Percentiles rank a stretch among this genome's conserved stretches.
These are phyloP conservation scores for Cochlearius cochlearius DNA, from an alignment of 2,113 vertebrate genomes.

Conservation along the genomic window DNA sequence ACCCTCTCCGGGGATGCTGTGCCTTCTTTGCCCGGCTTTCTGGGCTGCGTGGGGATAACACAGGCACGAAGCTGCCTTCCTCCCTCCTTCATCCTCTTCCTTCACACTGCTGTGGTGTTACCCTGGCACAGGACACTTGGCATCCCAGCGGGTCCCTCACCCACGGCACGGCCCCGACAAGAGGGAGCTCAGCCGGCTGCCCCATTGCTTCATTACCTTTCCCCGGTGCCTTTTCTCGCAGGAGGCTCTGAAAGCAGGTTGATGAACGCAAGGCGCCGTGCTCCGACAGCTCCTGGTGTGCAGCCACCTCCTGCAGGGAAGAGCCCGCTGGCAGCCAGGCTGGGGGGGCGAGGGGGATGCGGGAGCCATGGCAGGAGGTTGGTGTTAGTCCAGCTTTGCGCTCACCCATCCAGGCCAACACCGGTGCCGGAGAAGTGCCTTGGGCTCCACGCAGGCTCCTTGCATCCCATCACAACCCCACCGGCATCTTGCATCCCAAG, in stretches of 20 bases:
- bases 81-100: not conserved
- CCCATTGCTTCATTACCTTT: not conserved
- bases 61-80: accelerated
- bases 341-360: accelerated
- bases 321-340: accelerated
- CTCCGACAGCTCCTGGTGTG: not conserved
- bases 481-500: not conserved
- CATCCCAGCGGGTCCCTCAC: not conserved
- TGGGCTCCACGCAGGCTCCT: not conserved
- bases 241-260: not conserved
- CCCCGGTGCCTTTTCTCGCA: not conserved
- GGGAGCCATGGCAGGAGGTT: accelerated
- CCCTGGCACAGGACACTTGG: accelerated
- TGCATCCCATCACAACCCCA: not conserved
- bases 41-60: not conserved
- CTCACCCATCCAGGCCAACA: not conserved
- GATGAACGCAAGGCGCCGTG: accelerated
- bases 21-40: not conserved
- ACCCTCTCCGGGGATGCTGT: not conserved
- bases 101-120: accelerated
- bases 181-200: not conserved
- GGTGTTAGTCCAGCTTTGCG: not conserved
- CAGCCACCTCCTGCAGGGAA: not conserved
- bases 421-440: not conserved
- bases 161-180: accelerated